A percentile compares a stretch with the other conserved stretches of the same genome.
Evolutionary conservation across 2,113 vertebrate species (phyloP).

Genomic region (Deroptyus accipitrinus): DNA sequence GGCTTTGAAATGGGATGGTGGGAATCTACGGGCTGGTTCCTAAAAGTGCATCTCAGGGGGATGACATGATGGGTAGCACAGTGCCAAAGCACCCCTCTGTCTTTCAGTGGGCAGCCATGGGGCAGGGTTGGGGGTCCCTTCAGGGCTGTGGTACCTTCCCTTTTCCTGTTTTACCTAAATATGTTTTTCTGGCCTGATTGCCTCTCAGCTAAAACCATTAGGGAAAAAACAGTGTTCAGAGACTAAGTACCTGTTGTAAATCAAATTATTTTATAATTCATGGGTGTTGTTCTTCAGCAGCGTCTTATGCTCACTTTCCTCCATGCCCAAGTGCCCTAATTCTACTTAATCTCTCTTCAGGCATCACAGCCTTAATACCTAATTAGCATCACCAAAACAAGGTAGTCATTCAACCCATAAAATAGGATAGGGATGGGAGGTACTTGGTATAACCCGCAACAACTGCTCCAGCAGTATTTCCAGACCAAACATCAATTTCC

Average conservation of each 20-base stretch:
- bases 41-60: neutral
- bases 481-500: neutral
- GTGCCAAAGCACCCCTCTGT: neutral
- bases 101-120: neutral
- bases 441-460: neutral
- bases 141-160: neutral
- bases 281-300: constrained; percentile 38
- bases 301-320: constrained; percentile 42
- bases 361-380: neutral
- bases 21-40: neutral
- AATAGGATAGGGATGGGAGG: neutral
- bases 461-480: neutral
- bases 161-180: neutral
- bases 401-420: constrained; percentile 35
- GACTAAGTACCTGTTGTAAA: neutral
- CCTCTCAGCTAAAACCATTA: neutral
- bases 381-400: constrained; percentile 41
- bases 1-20: neutral
- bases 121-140: rapidly evolving
- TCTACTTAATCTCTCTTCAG: constrained; percentile 36
- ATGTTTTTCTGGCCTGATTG: neutral
- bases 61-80: neutral
- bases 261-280: constrained; percentile 11
- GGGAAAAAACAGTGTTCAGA: neutral
- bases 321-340: neutral